Base-by-base conservation (phyloP, 2,113 vertebrate species). In the Sphyrna mokarran region DNA sequence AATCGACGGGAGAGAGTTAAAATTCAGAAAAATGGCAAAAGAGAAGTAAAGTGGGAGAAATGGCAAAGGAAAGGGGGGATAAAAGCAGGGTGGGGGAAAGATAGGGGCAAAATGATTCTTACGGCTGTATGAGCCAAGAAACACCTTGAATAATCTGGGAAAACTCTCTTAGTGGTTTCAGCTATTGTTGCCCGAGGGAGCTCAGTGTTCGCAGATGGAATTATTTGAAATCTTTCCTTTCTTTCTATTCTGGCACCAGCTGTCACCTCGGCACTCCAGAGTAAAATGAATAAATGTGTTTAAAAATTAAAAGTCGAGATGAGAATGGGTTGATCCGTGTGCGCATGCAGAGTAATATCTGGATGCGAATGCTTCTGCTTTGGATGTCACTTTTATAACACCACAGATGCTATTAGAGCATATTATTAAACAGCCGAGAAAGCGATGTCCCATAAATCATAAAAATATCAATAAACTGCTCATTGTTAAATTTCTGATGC, bases 401-500 rank as follows among this genome's bases (percentile, higher is more conserved):
- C 26, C 72, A 2, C 66, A 94, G 66, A 94, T 94, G 63, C 33
- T 22, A 48, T 70, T 70, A 48, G 93, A 70, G 16, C 11, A 13
- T 23, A 16, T 95, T 95, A 95, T 95, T 95, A 54, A 95, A 72
- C 89, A 68, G 68, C 68, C 43, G 69, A 72, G 69, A 18, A 72
- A 48, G 69, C 14, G 68, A 54, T 95, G 40, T 86, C n/a, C 91
- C 87, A 96, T 96, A 97, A 96, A 97, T 96, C 93, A 97, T 78
- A 96, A 90, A 63, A 85, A 93, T 95, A 97, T 96, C 96, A 96
- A 87, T 96, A 96, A 96, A 68, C 95, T 90, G 96, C 86, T 96
- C 94, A 96, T 96, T 97, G 96, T 96, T 96, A 96, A 96, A 96
- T 96, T 95, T 97, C 63, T 97, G 97, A 97, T 96, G 96, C 69